phyloP scores from a whole-genome alignment of 2,113 vertebrate species.

The Pithys albifrons region DNA sequence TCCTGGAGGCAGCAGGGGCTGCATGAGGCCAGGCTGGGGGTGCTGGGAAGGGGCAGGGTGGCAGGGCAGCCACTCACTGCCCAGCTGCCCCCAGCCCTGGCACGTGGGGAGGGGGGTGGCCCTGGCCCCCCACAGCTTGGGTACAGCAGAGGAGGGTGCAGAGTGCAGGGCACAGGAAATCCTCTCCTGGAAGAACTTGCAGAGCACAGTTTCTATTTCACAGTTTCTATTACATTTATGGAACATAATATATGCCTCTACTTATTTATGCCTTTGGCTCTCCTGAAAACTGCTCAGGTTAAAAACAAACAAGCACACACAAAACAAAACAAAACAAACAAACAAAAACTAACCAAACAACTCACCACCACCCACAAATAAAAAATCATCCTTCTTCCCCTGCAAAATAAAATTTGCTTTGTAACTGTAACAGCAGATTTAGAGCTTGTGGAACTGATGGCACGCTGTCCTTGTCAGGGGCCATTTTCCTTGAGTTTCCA shows the following conservation, averaged over 20 bases:
- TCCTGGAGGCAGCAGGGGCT: neutral
- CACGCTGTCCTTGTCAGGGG: neutral
- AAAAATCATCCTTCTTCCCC: neutral
- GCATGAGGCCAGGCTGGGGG: neutral
- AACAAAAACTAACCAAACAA: accelerated
- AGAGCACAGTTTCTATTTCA: neutral
- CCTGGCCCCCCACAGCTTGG: neutral
- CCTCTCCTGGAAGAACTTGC: neutral
- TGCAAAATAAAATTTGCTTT: neutral
- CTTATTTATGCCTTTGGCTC: neutral
- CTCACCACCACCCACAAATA: neutral
- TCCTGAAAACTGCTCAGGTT: neutral
- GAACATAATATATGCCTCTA: neutral
- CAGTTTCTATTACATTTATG: neutral
- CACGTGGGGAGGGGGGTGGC: neutral
- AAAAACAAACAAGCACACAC: neutral
- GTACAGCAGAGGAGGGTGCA: neutral
- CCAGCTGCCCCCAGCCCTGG: neutral
- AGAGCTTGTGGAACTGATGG: neutral
- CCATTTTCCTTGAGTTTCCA: neutral
- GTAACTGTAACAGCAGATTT: neutral
- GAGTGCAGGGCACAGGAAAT: neutral
- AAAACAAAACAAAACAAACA: neutral
- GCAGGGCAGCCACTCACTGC: neutral
- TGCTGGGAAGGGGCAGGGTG: neutral